Evolutionary conservation across 1,140 invertebrate species (phyloP).

Genomic region (Caenorhabditis remanei): DNA sequence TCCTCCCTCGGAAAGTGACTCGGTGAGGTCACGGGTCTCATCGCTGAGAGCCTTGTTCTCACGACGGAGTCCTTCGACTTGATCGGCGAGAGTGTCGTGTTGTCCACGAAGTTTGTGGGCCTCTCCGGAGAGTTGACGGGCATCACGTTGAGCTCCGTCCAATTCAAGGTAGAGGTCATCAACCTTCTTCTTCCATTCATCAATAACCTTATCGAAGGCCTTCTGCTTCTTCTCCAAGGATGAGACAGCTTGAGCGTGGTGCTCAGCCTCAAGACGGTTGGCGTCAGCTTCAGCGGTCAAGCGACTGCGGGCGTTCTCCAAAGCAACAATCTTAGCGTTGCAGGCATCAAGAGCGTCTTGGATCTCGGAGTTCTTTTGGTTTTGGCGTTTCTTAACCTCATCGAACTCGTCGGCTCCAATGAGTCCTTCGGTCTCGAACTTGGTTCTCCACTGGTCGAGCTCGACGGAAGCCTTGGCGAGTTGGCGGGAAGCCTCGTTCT

Average conservation of each 20-base stretch:
- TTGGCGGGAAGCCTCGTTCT: conserved; percentile 86
- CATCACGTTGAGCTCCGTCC: conserved; percentile 97
- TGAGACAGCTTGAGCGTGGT: conserved; percentile 68
- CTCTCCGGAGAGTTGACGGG: conserved; percentile 98
- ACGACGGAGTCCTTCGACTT: conserved; percentile 81
- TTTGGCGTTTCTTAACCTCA: conserved; percentile 87
- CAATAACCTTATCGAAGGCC: conserved; percentile 96
- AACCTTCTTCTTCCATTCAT: conserved; percentile 98
- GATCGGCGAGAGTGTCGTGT: conserved; percentile 93
- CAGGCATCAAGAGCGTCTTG: conserved; percentile 97
- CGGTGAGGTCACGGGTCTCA: conserved; percentile 88
- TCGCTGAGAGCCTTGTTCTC: conserved; percentile 73
- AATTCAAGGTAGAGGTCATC: conserved; percentile 96
- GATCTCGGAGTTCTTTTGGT: conserved; percentile 96
- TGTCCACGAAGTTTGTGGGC: conserved; percentile 97
- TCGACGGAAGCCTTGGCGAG: conserved; percentile 97
- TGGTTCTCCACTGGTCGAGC: conserved; percentile 90
- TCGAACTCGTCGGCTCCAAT: conserved; percentile 91
- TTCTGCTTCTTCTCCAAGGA: conserved; percentile 99
- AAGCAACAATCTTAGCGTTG: conserved; percentile 93
- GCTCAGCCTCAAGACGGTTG: conserved; percentile 85
- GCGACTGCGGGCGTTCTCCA: conserved; percentile 96
- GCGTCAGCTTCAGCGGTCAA: conserved; percentile 97
- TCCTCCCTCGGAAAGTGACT: conserved; percentile 97
- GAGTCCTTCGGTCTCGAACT: conserved; percentile 96